Base-by-base conservation (phyloP, 2,888 invertebrate species). In the Lasioglossum malachurum region DNA sequence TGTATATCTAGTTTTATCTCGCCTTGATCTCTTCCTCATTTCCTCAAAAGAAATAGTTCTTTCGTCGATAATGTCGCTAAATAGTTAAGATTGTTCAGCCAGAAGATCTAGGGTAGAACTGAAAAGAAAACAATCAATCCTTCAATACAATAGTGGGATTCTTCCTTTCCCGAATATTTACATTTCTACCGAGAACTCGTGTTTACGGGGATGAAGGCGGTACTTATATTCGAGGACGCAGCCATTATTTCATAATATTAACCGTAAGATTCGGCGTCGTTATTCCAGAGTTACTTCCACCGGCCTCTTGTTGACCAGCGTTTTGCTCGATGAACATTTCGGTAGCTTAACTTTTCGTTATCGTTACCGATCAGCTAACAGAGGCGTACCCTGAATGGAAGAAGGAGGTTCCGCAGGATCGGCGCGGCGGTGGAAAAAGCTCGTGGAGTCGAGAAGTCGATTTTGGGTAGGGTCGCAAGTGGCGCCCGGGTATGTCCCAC, bases 401-500 rank as follows among this genome's bases (percentile, higher is more conserved):
- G 35, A 31, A 41, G 44, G 46, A 69, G 60, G 72, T 38, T 4
- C 60, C 31, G 23, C 27, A 67, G 19, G 10, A 23, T 49, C 3
- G 27, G 14, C 81, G 57, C 3, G 19, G 14, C 79, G 69, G 64
- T 44, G n/a, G 64, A 83, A 72, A 35, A 38, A 78, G 81, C 84
- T 72, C 67, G 46, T 10, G 78, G 75, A 75, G 86, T 85, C 74
- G 82, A 90, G 86, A 88, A 91, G 92, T 90, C 91, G 89, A 92
- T 85, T 92, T 91, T 88, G 69, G 86, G 81, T 80, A 88, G 87
- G 89, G 83, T 84, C 80, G 82, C 83, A 80, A 87, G 92, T 94
- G 95, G 95, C 95, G 94, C 94, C 94, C 69, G 83, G 80, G 80
- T 38, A 78, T 84, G 89, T 85, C 76, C 83, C 87, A 83, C 73